These are phyloP conservation scores for Neoarius graeffei DNA, from an alignment of 2,113 vertebrate genomes.

Conservation along the genomic window DNA sequence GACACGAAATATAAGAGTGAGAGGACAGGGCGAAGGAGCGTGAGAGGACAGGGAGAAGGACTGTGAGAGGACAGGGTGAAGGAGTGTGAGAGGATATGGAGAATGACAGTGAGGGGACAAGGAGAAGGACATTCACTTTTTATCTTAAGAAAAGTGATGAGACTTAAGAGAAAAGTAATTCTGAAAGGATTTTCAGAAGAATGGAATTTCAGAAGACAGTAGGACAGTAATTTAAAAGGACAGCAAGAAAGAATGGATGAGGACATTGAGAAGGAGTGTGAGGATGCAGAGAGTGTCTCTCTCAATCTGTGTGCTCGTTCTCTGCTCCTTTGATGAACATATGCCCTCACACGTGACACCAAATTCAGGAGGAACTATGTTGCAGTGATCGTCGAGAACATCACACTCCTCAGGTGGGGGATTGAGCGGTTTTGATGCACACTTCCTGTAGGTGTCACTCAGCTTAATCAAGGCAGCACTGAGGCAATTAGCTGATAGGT, in stretches of 20 bases:
- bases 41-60: not conserved
- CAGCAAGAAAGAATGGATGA: not conserved
- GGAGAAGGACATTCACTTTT: not conserved
- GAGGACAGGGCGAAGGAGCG: not conserved
- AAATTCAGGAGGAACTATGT: constrained; percentile 35
- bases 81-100: not conserved
- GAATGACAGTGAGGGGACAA: not conserved
- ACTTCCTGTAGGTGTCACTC: constrained; percentile 50
- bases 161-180: no score
- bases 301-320: not conserved
- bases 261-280: not conserved
- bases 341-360: not conserved
- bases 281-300: no score
- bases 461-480: constrained; percentile 62
- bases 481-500: constrained; percentile 65
- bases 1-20: not conserved
- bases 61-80: not conserved
- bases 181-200: not conserved
- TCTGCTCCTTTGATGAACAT: not conserved
- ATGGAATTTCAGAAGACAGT: not conserved
- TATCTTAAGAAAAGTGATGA: not conserved
- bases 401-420: constrained; percentile 60
- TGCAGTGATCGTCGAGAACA: constrained; percentile 58
- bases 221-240: not conserved
- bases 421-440: constrained; percentile 65